These are phyloP conservation scores for Gorsachius goisagi DNA, from an alignment of 2,113 vertebrate species.

Conservation along the genomic window DNA sequence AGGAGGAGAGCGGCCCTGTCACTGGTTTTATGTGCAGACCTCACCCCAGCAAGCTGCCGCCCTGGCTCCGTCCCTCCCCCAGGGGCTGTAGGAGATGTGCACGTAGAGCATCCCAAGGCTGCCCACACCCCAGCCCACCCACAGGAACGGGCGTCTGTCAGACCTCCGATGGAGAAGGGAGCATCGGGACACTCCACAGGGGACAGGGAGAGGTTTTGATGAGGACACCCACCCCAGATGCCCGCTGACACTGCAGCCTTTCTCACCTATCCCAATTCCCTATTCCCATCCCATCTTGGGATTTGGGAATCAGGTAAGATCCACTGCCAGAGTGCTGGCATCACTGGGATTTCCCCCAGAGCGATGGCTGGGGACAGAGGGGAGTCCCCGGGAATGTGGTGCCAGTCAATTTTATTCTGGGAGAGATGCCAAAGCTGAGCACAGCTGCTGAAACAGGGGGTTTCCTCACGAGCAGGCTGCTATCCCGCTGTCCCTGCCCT, in stretches of 20 bases:
- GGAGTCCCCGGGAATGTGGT: background rate
- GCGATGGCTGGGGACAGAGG: background rate
- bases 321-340: accelerated
- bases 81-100: background rate
- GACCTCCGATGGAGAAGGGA: background rate
- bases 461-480: constrained; percentile 42
- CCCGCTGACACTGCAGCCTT: background rate
- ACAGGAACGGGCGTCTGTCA: accelerated
- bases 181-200: background rate
- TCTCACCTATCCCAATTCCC: background rate
- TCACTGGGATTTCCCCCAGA: background rate
- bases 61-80: background rate
- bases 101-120: background rate
- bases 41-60: accelerated
- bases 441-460: constrained; percentile 38
- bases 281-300: background rate
- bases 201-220: background rate
- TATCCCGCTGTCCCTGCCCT: background rate
- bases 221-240: background rate
- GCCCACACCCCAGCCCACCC: background rate
- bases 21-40: background rate
- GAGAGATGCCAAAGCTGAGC: constrained; percentile 42
- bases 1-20: background rate
- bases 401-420: constrained; percentile 33
- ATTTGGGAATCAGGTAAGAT: background rate